A percentile compares a stretch with the other conserved stretches of the same genome.
Conservation (phyloP, 2,888 invertebrate species). For the Calameuta idolon region DNA sequence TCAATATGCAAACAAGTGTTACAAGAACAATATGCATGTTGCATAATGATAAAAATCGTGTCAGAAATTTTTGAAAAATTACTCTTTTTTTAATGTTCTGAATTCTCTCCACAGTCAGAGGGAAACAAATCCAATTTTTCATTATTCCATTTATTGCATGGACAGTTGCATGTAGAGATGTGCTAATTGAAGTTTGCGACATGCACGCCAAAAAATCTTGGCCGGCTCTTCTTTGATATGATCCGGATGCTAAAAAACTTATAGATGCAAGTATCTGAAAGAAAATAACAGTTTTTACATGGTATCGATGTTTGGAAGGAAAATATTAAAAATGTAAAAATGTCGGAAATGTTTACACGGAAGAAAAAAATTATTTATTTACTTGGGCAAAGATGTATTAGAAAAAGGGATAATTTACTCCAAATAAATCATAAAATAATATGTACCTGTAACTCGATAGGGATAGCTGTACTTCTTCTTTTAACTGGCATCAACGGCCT, state of each 20-base stretch:
- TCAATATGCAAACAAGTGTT: too few species aligned
- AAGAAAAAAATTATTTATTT: too few species aligned
- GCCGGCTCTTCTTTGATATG: neutral
- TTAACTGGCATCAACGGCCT: constrained; percentile 1
- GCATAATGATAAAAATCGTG: too few species aligned
- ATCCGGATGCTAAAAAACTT: neutral
- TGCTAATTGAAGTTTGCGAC: constrained; percentile 1
- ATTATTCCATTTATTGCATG: neutral
- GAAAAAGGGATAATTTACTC: too few species aligned
- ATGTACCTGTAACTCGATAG: constrained; percentile 2
- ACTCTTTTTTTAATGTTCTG: neutral
- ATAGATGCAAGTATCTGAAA: neutral
- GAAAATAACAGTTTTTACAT: neutral
- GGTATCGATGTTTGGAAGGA: neutral
- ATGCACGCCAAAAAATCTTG: constrained; percentile 1
- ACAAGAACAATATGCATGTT: too few species aligned
- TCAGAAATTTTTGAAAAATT: neutral
- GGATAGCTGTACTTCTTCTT: neutral
- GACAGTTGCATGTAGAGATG: constrained; percentile 1
- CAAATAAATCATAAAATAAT: neutral
- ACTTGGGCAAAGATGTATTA: too few species aligned
- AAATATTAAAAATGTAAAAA: too few species aligned
- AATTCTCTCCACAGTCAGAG: neutral
- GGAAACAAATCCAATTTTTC: neutral
- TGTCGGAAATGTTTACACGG: too few species aligned